Conservation (phyloP, 1,140 invertebrate species). For the Eueides isabella region DNA sequence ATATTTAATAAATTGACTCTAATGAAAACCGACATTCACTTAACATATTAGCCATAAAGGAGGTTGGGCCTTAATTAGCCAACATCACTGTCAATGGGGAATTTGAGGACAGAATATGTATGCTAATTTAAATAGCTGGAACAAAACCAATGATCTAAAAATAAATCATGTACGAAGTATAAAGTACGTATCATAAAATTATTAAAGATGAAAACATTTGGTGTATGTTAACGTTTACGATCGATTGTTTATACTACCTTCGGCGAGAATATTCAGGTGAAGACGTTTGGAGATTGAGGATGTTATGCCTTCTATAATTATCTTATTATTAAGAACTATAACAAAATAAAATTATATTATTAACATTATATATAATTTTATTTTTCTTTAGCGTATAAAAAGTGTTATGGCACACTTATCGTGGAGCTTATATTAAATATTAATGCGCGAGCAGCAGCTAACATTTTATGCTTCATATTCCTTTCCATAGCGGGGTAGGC, state of each 20-base stretch:
- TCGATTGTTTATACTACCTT: conserved; percentile 37
- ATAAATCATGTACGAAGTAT: conserved; percentile 32
- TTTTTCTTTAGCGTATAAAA: too few species aligned
- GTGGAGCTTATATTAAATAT: neutral
- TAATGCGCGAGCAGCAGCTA: neutral
- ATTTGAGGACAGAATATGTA: conserved; percentile 17
- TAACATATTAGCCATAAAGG: conserved; percentile 35
- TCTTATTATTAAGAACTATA: neutral
- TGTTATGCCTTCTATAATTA: conserved; percentile 8
- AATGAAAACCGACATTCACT: conserved; percentile 21
- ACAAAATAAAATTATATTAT: neutral
- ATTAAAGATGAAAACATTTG: conserved; percentile 44
- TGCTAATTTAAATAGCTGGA: conserved; percentile 33
- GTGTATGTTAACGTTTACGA: conserved; percentile 38
- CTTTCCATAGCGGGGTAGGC: too few species aligned
- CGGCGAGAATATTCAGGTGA: conserved; percentile 29
- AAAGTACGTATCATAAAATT: conserved; percentile 41
- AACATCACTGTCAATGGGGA: conserved; percentile 32
- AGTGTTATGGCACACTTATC: too few species aligned
- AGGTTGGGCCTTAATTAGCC: conserved; percentile 45
- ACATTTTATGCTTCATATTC: too few species aligned
- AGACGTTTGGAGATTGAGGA: neutral
- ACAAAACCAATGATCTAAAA: conserved; percentile 33
- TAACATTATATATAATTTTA: too few species aligned
- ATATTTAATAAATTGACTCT: conserved; percentile 25